Base-by-base conservation (phyloP, 2,797 vertebrate species). In the Coregonus sp. region DNA sequence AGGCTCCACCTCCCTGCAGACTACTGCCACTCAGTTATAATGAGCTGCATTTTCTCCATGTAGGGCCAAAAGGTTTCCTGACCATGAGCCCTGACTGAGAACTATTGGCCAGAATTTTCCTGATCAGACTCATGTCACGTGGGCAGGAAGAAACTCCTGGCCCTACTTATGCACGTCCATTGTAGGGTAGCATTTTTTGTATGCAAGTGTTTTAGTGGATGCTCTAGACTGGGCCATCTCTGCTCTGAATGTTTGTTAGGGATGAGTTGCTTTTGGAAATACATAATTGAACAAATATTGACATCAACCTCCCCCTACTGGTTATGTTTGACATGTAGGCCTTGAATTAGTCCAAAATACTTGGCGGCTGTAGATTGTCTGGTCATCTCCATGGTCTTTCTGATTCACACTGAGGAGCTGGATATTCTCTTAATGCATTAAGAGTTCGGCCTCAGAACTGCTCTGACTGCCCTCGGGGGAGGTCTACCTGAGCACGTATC, bases 261-360 rank as follows among this genome's bases (percentile, higher is more conserved):
- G 16, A 18, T 35, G 4, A 20, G 68, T n/a, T 65, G 14, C 50
- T 20, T 67, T 47, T 66, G n/a, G 37, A 18, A n/a, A 65, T 65
- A 18, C 70, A 70, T 69, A 75, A 81, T 78, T 79, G 66, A 81
- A 77, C 50, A 79, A 82, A 40, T 40, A 40, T 40, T 40, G 37
- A 82, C 78, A 74, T 72, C 67, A 74, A 69, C 66, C 67, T 37
- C 61, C 33, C 63, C 74, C 74, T 40, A 5, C 5, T 40, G 66
- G 65, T 70, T 37, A 37, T 66, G 40, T 73, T 35, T 29, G 73
- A 79, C 63, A 51, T 20, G 14, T 54, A 59, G 68, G 47, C 52
- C 52, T 56, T 71, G 70, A 40, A 71, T 74, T 74, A 73, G 35
- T 71, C 72, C 69, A 71, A 73, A 81, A 82, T 70, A 78, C 52